These are phyloP conservation scores for Mus spretus DNA, from an alignment of 2,797 vertebrate species.

Conservation along the genomic window DNA sequence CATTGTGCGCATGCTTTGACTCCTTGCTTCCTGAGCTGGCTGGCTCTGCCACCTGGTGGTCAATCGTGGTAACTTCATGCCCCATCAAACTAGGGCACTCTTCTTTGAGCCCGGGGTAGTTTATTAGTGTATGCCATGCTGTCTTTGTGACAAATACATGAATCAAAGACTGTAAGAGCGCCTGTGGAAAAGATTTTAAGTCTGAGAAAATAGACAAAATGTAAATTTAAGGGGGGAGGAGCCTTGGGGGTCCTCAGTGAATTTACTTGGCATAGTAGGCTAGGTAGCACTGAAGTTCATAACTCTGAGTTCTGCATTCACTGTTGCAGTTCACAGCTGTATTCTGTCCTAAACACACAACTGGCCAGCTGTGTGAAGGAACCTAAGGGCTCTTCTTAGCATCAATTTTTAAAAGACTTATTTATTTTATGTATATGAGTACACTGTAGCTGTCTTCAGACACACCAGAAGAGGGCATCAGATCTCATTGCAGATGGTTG, in stretches of 20 bases:
- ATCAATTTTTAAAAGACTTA: not conserved
- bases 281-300: not conserved
- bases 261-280: not conserved
- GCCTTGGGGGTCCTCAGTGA: not conserved
- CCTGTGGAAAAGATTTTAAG: not conserved
- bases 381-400: not conserved
- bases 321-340: not conserved
- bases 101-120: not conserved
- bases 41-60: slow-evolving; percentile 77
- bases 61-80: not conserved
- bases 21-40: not conserved
- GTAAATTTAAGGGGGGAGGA: not conserved
- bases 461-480: too few species aligned
- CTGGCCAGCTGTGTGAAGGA: not conserved
- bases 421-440: too few species aligned
- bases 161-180: not conserved
- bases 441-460: too few species aligned
- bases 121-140: not conserved
- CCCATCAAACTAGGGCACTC: not conserved
- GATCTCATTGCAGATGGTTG: too few species aligned
- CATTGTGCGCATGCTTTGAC: not conserved
- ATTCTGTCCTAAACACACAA: not conserved
- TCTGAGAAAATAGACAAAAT: not conserved
- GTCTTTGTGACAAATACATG: not conserved
- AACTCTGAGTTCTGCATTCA: not conserved